Base-by-base conservation (phyloP, 2,113 vertebrate genomes). In the Diadophis punctatus region DNA sequence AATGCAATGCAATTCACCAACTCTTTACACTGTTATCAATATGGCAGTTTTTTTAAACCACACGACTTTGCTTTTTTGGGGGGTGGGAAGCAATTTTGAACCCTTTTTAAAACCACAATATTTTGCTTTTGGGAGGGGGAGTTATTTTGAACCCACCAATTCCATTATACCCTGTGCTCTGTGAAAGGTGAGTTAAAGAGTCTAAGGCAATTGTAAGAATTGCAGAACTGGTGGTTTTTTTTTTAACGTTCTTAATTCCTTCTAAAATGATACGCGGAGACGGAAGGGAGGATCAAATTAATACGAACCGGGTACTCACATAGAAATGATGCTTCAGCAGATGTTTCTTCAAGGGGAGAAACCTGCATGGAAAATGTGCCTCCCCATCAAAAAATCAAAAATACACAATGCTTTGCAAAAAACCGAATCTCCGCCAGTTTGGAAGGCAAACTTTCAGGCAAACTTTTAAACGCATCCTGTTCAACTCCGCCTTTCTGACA, bases 401-500 rank as follows among this genome's bases (percentile, higher is more conserved):
- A n/a, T 3, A 20, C 68, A 80, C 0, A 0, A 39, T 0, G 43
- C 88, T 92, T 43, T 1, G 0, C 1, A 51, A 84, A 93, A 34
- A 68, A n/a, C 5, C 91, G 90, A 48, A 1, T 4, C 84, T 49
- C 56, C n/a, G 0, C 90, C 0, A 0, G 1, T 4, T 85, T 80
- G 93, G 34, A 88, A 92, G 3, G 2, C 0, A 2, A 90, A 58
- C 68, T 48, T 90, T 49, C 56, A 0, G 92, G 91, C 30, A 1
- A 39, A 91, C n/a, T 96, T 96, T 96, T 97, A 95, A 91, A 95
- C 0, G 60, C 0, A 91, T 18, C 0, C 55, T 27, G 34, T 3
- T 48, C 94, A 88, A 95, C 96, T 89, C 96, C 96, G 95, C 97
- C 97, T 96, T 95, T 93, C 93, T 12, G 1, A 22, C 46, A 2